Conservation (phyloP, 2,113 vertebrate species). For the Geococcyx californianus region DNA sequence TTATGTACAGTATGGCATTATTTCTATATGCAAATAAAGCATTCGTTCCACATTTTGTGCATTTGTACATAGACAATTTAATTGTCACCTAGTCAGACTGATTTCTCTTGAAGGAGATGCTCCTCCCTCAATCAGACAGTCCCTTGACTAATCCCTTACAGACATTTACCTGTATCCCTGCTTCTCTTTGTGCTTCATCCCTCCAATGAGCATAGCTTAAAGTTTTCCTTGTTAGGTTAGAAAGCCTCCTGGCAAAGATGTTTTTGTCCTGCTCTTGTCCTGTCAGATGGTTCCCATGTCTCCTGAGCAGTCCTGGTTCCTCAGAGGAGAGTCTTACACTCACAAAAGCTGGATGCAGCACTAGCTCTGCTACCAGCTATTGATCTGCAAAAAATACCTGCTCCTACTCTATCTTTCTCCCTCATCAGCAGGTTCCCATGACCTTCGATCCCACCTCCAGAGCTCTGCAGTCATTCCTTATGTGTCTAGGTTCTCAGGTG, state of each 20-base stretch:
- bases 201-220: background rate
- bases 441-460: background rate
- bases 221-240: background rate
- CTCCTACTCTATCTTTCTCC: background rate
- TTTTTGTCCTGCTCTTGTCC: background rate
- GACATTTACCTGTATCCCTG: background rate
- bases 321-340: background rate
- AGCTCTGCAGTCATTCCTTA: background rate
- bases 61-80: background rate
- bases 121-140: background rate
- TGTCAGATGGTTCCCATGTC: background rate
- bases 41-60: background rate
- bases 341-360: background rate
- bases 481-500: background rate
- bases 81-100: background rate
- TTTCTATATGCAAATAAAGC: background rate
- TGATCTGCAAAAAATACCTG: background rate
- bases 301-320: background rate
- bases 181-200: background rate
- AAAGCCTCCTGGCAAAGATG: background rate
- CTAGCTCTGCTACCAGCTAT: background rate
- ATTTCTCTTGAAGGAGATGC: background rate
- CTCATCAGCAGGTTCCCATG: background rate
- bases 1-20: background rate
- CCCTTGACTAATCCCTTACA: background rate